These are phyloP conservation scores for Cyanoramphus novaezelandiae DNA, from an alignment of 2,113 vertebrate species.

Conservation along the genomic window DNA sequence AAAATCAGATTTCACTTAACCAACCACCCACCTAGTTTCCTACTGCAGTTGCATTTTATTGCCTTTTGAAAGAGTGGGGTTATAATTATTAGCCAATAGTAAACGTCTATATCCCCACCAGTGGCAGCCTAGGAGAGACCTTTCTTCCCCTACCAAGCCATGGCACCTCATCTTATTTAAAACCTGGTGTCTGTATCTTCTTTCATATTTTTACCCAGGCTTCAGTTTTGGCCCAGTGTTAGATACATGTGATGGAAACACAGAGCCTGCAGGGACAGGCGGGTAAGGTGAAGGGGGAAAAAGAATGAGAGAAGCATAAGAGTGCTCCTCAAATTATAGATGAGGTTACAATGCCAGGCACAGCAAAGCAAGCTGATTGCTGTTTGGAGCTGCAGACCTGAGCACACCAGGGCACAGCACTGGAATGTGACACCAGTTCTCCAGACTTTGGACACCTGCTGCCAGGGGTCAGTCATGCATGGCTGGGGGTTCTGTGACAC, in stretches of 20 bases:
- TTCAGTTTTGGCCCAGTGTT: not conserved
- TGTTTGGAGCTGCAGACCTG: not conserved
- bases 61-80: not conserved
- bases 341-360: not conserved
- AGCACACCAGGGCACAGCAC: not conserved
- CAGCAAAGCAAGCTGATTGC: not conserved
- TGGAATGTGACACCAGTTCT: not conserved
- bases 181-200: not conserved
- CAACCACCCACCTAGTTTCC: not conserved
- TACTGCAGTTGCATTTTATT: not conserved
- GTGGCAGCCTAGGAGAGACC: not conserved
- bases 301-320: not conserved
- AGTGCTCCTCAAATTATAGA: not conserved
- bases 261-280: not conserved
- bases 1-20: constrained; percentile 6
- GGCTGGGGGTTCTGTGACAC: not conserved
- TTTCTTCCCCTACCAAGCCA: not conserved
- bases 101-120: not conserved
- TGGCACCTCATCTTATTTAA: not conserved
- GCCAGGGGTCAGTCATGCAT: accelerated
- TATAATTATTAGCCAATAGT: not conserved
- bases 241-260: not conserved
- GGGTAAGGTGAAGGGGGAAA: not conserved
- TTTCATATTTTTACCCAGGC: not conserved
- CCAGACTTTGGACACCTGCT: not conserved